phyloP scores from a whole-genome alignment of 2,888 invertebrate genomes.

The Nomada lathburiana region DNA sequence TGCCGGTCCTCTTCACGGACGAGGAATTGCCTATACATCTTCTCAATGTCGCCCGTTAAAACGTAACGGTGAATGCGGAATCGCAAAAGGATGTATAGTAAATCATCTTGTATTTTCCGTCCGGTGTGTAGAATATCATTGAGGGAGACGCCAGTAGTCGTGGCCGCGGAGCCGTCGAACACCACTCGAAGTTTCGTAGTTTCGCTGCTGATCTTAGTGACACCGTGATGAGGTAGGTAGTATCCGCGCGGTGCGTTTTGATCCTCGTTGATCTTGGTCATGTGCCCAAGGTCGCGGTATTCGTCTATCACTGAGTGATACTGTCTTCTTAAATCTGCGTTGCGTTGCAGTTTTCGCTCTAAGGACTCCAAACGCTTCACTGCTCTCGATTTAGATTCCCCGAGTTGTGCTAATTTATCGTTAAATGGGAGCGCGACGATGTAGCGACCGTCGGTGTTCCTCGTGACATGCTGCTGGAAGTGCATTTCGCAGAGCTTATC shows the following conservation, averaged over 20 bases:
- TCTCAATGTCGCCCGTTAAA: not conserved
- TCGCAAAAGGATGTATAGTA: not conserved
- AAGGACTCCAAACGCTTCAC: not conserved
- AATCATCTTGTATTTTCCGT: not conserved
- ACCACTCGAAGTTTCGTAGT: not conserved
- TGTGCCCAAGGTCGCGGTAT: not conserved
- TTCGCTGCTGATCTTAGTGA: not conserved
- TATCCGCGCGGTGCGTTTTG: not conserved
- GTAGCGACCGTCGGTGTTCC: not conserved
- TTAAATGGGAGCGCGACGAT: not conserved
- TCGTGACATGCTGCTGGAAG: not conserved
- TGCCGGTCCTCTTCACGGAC: not conserved
- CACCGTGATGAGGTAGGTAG: not conserved
- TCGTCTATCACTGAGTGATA: not conserved
- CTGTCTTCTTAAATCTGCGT: not conserved
- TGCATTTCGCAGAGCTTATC: not conserved
- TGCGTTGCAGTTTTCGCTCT: not conserved
- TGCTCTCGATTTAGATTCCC: not conserved
- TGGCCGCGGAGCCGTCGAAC: not conserved
- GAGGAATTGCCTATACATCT: not conserved
- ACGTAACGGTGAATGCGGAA: not conserved
- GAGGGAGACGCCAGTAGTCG: not conserved
- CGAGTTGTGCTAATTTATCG: not conserved
- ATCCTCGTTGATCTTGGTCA: not conserved
- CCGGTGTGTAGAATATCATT: not conserved